A percentile compares a stretch with the other conserved stretches of the same genome.
phyloP scores from a whole-genome alignment of 2,888 invertebrate genomes.

The Augochlorella aurata region DNA sequence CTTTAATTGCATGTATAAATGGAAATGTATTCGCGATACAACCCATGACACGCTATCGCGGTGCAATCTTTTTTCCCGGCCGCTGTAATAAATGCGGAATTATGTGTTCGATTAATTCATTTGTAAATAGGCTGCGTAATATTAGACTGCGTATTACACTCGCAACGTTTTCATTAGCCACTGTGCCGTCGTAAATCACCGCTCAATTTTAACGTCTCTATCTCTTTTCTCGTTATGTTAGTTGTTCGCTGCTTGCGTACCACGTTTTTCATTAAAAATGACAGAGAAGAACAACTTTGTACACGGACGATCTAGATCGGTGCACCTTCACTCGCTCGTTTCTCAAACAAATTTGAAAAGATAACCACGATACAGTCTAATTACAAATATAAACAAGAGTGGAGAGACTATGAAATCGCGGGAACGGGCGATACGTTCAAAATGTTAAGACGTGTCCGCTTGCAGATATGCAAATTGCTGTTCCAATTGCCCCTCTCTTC shows the following conservation, averaged over 20 bases:
- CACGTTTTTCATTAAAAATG: not conserved
- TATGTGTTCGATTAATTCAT: constrained; percentile 54
- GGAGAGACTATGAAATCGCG: not conserved
- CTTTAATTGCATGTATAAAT: constrained; percentile 42
- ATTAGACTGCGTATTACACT: too few species aligned
- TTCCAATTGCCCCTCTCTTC: not conserved
- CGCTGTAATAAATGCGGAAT: constrained; percentile 45
- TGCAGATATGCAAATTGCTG: not conserved
- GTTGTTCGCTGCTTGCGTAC: too few species aligned
- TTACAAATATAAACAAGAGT: not conserved
- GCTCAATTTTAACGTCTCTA: constrained; percentile 40
- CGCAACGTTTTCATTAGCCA: constrained; percentile 47
- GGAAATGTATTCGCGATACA: constrained; percentile 40
- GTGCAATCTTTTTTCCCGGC: constrained; percentile 27
- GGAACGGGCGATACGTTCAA: not conserved
- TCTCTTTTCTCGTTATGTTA: not conserved
- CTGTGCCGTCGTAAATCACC: constrained; percentile 49
- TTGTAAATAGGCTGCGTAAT: constrained; percentile 51
- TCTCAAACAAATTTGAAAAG: not conserved
- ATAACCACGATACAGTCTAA: not conserved
- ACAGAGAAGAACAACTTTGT: not conserved
- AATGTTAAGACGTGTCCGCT: not conserved
- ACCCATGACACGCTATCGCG: constrained; percentile 35
- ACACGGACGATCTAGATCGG: not conserved
- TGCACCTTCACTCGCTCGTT: not conserved